Percentiles rank a stretch among this genome's conserved stretches.
Evolutionary conservation across 2,113 vertebrate species (phyloP).

Genomic region (Eublepharis macularius): DNA sequence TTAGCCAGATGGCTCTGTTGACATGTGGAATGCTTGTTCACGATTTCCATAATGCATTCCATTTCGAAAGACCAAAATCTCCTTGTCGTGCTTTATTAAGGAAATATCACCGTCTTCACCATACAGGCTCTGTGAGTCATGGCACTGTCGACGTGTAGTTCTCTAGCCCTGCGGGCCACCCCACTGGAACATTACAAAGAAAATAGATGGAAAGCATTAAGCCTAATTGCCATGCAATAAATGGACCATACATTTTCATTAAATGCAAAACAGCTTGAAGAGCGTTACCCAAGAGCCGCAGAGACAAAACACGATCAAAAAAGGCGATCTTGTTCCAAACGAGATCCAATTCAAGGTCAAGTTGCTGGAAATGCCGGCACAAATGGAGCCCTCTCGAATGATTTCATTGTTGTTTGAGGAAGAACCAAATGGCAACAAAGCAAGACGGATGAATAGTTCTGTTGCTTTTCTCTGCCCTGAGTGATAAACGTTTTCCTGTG

Average conservation of each 20-base stretch:
- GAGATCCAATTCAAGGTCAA: conserved; percentile 30
- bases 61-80: conserved; percentile 17
- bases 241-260: conserved; percentile 34
- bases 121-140: conserved; percentile 30
- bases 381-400: conserved; percentile 1
- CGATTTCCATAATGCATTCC: conserved; percentile 16
- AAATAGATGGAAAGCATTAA: conserved; percentile 43
- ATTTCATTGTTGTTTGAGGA: conserved; percentile 30
- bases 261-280: conserved; percentile 23
- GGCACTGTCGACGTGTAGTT: conserved; percentile 31
- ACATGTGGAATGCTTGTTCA: neutral
- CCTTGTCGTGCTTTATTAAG: conserved; percentile 25
- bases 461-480: conserved; percentile 1
- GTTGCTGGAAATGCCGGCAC: conserved; percentile 33
- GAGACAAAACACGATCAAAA: conserved; percentile 46
- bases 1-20: neutral
- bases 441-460: conserved; percentile 38
- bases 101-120: conserved; percentile 22
- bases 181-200: conserved; percentile 24
- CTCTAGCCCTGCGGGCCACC: conserved; percentile 12
- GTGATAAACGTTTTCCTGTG: conserved; percentile 48
- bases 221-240: conserved; percentile 44
- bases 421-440: conserved; percentile 34
- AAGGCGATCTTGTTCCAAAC: neutral
- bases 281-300: conserved; percentile 21